Conservation (phyloP, 2,113 vertebrate genomes). For the Patagioenas fasciata region DNA sequence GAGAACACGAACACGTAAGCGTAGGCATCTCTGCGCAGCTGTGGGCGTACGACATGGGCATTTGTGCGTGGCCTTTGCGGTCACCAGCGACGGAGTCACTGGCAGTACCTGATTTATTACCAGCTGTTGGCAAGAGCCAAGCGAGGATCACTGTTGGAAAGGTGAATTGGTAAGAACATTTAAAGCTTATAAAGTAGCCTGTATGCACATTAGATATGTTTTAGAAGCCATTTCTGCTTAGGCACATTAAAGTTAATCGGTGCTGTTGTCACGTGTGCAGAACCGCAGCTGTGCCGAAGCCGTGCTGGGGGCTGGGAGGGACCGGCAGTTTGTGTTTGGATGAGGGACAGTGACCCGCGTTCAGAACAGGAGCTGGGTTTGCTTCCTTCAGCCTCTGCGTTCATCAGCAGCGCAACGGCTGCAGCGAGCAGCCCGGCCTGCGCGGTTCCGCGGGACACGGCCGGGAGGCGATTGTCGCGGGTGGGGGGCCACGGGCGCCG, state of each 20-base stretch:
- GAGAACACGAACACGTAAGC: background rate
- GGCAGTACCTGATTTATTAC: no score
- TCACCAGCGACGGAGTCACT: background rate
- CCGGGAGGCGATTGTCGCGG: no score
- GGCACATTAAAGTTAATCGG: background rate
- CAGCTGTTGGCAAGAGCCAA: background rate
- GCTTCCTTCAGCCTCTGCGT: background rate
- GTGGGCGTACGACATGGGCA: fast-evolving
- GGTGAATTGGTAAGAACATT: background rate
- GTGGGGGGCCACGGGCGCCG: no score
- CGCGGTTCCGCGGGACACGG: no score
- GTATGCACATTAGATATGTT: background rate
- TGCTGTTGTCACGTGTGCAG: background rate
- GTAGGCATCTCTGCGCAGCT: background rate
- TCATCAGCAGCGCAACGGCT: background rate
- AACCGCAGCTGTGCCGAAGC: fast-evolving
- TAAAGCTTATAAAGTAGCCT: background rate
- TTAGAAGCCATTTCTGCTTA: background rate
- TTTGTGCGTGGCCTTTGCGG: background rate
- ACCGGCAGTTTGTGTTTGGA: background rate
- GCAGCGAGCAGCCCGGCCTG: background rate
- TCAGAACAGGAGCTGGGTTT: background rate
- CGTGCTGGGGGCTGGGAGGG: background rate
- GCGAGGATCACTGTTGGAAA: background rate
- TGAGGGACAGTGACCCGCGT: background rate